Evolutionary conservation across 2,888 invertebrate genomes (phyloP), one percentile per base, ranked within the genome.

Genomic region (Aphelenchoides bicaudatus): DNA sequence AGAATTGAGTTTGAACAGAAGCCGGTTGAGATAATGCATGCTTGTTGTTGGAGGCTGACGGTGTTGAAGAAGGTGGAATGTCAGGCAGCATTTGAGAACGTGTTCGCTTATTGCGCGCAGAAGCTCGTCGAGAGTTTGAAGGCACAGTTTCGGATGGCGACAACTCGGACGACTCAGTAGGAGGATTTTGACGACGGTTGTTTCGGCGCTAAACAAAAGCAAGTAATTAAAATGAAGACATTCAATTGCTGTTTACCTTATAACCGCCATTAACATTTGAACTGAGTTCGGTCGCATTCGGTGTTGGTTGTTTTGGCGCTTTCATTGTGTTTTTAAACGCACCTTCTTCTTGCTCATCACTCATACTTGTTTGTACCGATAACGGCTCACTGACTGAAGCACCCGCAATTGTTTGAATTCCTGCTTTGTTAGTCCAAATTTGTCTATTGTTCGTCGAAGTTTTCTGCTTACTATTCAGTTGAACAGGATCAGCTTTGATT

Each of bases 1-100:
- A 43, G 23, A 43, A 25, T 43, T 43, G 43, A n/a, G 43, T 43
- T n/a, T 43, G 43, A n/a, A 43, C 43, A n/a, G 43, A 43, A 8
- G 43, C 21, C 10, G 43, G 43, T n/a, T 43, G 43, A 19, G 43
- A 43, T 10, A 43, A 43, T n/a, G n/a, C n/a, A n/a, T n/a, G n/a
- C n/a, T n/a, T n/a, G n/a, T n/a, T n/a, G n/a, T n/a, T n/a, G 16
- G 43, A 43, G 23, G 43, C 10, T 8, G 43, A 21, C 23, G 43
- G 6, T 19, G 6, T n/a, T 6, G 43, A n/a, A 6, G n/a, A 6
- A 8, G 43, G 43, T 8, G 43, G 8, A n/a, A n/a, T n/a, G n/a
- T n/a, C n/a, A 8, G 43, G 43, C 23, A 43, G 43, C 10, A 43
- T 19, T 43, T 43, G 43, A 8, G 43, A 43, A 21, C 43, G 43